A percentile compares a stretch with the other conserved stretches of the same genome.
Evolutionary conservation across 2,113 vertebrate species (phyloP).

Genomic region (Pygoscelis adeliae): DNA sequence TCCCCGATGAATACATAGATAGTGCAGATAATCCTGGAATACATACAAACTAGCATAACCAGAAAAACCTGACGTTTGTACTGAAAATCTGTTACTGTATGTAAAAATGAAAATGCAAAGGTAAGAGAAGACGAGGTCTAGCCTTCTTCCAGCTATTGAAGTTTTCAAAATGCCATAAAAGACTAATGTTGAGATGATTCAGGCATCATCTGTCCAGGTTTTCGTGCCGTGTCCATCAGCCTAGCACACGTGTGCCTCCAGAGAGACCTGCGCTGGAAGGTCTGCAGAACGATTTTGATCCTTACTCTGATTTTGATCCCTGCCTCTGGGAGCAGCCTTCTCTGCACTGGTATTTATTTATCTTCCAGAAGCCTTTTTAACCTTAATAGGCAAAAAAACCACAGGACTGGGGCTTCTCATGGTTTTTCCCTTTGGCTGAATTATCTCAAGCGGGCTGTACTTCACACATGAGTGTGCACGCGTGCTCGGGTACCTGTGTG

Average conservation of each 20-base stretch:
- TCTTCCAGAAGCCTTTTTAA: neutral
- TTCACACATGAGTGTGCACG: rapidly evolving
- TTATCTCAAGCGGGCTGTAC: rapidly evolving
- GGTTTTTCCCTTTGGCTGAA: neutral
- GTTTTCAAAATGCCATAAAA: neutral
- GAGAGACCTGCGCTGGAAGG: neutral
- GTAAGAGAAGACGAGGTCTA: neutral
- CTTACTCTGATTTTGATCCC: neutral
- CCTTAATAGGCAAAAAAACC: neutral
- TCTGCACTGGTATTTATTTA: neutral
- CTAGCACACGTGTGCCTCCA: neutral
- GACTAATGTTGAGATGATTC: too few species aligned
- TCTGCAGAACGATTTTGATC: neutral
- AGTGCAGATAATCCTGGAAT: neutral
- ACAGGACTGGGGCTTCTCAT: neutral
- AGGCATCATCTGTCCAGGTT: neutral
- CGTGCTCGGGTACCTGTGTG: rapidly evolving
- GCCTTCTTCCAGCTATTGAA: neutral
- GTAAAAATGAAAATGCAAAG: neutral
- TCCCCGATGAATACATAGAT: rapidly evolving
- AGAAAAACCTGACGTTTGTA: neutral
- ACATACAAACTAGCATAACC: neutral
- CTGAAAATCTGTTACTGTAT: rapidly evolving
- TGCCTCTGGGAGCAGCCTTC: neutral
- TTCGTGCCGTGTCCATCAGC: rapidly evolving